A percentile compares a stretch with the other conserved stretches of the same genome.
These are phyloP conservation scores for Aleiodes alternator DNA, from an alignment of 2,888 invertebrate species.

Conservation along the genomic window DNA sequence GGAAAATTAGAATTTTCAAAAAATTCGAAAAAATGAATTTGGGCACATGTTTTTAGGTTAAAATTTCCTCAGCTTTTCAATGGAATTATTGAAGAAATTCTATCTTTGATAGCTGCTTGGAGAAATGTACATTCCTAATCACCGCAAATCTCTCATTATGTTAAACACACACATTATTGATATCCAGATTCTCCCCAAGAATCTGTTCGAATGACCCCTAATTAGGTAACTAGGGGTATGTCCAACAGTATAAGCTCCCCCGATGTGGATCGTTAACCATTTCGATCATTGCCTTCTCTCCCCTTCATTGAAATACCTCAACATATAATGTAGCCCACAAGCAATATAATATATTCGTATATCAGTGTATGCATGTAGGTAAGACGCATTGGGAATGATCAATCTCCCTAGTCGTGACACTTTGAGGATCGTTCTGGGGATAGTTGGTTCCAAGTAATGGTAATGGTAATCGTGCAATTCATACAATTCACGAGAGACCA, in stretches of 20 bases:
- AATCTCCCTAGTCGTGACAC: conserved; percentile 19
- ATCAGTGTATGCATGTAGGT: neutral
- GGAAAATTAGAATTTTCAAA: too few species aligned
- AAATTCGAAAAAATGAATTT: too few species aligned
- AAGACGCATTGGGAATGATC: conserved; percentile 32
- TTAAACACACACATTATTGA: conserved; percentile 39
- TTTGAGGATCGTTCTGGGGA: conserved; percentile 32
- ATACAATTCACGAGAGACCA: conserved; percentile 12
- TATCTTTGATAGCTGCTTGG: conserved; percentile 22
- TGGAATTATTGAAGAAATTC: neutral
- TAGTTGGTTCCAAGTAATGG: neutral
- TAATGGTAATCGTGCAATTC: conserved; percentile 9
- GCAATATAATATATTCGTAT: neutral
- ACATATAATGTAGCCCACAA: neutral
- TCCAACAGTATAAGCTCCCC: conserved; percentile 36
- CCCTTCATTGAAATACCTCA: conserved; percentile 26
- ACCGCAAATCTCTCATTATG: too few species aligned
- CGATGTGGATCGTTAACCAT: conserved; percentile 49
- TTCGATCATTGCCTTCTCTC: neutral
- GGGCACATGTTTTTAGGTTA: too few species aligned
- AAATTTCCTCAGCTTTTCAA: too few species aligned
- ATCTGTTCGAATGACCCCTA: conserved; percentile 30
- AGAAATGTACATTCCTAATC: too few species aligned
- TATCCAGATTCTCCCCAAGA: conserved; percentile 47
- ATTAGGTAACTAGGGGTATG: conserved; percentile 48